Evolutionary conservation across 2,797 vertebrate genomes (phyloP).

Genomic region (Phataginus tetradactyla): DNA sequence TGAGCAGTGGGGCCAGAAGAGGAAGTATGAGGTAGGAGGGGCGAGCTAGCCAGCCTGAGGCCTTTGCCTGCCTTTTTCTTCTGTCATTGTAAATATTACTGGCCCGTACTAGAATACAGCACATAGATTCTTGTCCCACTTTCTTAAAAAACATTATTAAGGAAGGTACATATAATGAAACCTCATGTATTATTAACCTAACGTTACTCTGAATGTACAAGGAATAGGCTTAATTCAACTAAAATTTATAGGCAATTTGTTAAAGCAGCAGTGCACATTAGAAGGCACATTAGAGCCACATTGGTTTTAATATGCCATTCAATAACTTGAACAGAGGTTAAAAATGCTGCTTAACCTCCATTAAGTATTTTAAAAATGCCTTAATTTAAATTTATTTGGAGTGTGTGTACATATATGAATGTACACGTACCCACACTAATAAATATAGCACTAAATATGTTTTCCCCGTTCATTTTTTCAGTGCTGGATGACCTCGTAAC

Average conservation of each 20-base stretch:
- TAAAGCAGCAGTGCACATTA: constrained; percentile 87
- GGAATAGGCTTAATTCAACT: constrained; percentile 86
- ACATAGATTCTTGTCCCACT: constrained; percentile 46
- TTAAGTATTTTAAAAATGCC: constrained; percentile 89
- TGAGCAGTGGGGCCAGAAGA: background rate
- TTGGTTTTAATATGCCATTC: constrained; percentile 89
- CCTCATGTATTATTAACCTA: constrained; percentile 84
- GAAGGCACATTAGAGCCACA: constrained; percentile 86
- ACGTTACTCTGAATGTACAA: constrained; percentile 82
- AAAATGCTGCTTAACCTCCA: constrained; percentile 89
- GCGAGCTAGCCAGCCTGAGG: background rate
- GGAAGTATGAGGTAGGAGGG: rapidly evolving
- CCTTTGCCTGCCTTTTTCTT: background rate
- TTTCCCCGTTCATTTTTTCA: constrained; percentile 75
- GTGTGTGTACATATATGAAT: constrained; percentile 78
- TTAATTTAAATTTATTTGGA: constrained; percentile 89
- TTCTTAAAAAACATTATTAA: constrained; percentile 76
- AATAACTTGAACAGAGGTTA: constrained; percentile 89
- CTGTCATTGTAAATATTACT: background rate
- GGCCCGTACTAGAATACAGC: background rate
- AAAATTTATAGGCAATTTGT: constrained; percentile 89
- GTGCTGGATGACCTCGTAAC: constrained; percentile 85
- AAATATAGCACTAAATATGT: constrained; percentile 84
- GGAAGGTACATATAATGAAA: constrained; percentile 80
- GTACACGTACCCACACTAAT: constrained; percentile 80